These are phyloP conservation scores for Pituophis catenifer DNA, from an alignment of 2,113 vertebrate species.

Conservation along the genomic window DNA sequence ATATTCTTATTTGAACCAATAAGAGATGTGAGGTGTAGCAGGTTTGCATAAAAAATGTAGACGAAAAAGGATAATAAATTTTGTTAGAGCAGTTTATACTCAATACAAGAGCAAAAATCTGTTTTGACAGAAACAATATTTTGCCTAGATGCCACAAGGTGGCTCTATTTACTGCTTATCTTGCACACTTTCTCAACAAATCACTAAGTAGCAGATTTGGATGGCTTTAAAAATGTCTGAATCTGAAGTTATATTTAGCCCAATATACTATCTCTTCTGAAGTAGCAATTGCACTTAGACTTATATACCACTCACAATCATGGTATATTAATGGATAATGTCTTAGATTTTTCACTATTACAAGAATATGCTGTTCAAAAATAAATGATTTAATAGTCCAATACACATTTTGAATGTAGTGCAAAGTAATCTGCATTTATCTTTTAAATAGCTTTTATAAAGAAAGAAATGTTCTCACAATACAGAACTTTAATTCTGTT, in stretches of 20 bases:
- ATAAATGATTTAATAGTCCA: background rate
- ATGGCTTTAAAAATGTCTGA: background rate
- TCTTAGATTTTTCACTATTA: background rate
- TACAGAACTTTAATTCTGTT: background rate
- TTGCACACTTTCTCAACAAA: background rate
- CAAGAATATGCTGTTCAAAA: background rate
- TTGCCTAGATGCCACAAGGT: background rate
- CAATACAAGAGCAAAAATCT: background rate
- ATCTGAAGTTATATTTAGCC: background rate
- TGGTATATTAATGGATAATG: background rate
- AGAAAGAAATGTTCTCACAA: background rate
- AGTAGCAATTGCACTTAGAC: background rate
- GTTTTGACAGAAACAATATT: background rate
- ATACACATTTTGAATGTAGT: background rate
- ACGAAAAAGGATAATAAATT: background rate
- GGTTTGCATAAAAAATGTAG: slow-evolving; percentile 16
- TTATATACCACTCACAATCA: background rate
- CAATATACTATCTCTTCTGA: background rate
- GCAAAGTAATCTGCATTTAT: background rate
- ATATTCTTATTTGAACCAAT: background rate
- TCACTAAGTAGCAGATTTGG: background rate
- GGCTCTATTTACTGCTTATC: background rate
- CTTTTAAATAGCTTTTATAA: background rate
- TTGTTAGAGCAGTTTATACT: background rate
- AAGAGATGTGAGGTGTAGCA: background rate